phyloP scores from a whole-genome alignment of 1,140 invertebrate species.

The Meloidogyne floridensis region DNA sequence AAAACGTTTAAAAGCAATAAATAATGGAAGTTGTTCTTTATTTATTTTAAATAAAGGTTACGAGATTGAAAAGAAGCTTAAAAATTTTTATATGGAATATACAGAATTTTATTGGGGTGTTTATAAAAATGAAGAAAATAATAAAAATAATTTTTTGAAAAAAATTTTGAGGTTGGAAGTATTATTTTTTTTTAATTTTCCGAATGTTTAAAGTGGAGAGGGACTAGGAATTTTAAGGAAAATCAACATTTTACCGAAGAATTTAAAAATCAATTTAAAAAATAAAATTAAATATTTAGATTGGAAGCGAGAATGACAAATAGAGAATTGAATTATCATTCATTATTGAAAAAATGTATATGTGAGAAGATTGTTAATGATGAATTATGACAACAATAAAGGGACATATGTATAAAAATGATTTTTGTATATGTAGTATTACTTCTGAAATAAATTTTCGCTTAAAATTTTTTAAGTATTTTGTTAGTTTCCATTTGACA shows the following conservation, averaged over 20 bases:
- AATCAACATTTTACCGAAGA: too few relatives aligned
- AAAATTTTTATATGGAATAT: not conserved
- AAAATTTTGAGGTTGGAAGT: not conserved
- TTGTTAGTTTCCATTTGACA: too few relatives aligned
- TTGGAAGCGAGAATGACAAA: not conserved
- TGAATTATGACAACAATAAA: not conserved
- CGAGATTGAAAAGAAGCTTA: not conserved
- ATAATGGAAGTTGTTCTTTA: not conserved
- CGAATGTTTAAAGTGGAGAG: too few relatives aligned
- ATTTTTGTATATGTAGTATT: too few relatives aligned
- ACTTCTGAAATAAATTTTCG: too few relatives aligned
- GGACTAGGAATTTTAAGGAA: too few relatives aligned
- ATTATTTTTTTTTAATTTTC: too few relatives aligned
- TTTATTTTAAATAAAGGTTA: not conserved
- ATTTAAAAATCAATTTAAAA: not conserved
- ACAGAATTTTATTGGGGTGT: not conserved
- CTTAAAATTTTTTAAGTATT: too few relatives aligned
- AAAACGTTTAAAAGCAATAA: slow-evolving; percentile 5
- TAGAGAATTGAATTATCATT: not conserved
- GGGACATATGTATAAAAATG: not conserved
- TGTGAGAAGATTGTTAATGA: not conserved
- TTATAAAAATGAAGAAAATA: slow-evolving; percentile 2
- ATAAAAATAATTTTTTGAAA: not conserved
- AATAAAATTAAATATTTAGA: slow-evolving; percentile 8
- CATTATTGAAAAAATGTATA: not conserved